Evolutionary conservation across 2,113 vertebrate species (phyloP).

Genomic region (Gyps fulvus): DNA sequence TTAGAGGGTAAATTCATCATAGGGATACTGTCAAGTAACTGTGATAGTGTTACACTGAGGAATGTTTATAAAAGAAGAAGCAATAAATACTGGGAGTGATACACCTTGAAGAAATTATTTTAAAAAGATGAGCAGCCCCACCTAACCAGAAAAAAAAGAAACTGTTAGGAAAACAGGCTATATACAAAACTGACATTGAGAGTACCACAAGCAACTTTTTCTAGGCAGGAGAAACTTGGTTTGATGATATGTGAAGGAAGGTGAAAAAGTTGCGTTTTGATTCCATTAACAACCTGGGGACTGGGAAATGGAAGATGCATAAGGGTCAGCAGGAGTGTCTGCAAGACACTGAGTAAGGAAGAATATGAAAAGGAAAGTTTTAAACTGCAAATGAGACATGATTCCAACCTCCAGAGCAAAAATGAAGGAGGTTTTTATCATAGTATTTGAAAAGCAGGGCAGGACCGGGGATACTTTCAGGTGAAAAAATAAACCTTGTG

Average conservation of each 20-base stretch:
- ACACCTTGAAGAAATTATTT: not conserved
- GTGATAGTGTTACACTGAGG: not conserved
- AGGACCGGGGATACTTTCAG: not conserved
- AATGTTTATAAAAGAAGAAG: not conserved
- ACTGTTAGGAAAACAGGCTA: not conserved
- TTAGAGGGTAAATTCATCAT: not conserved
- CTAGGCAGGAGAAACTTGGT: not conserved
- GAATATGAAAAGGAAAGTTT: not conserved
- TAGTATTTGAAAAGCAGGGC: not conserved
- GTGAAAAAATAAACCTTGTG: not conserved
- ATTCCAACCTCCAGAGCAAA: not conserved
- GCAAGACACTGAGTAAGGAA: not conserved
- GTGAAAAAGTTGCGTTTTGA: not conserved
- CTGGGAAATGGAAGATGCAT: not conserved
- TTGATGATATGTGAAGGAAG: not conserved
- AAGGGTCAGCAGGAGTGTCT: not conserved
- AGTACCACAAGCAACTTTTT: not conserved
- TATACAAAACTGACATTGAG: not conserved
- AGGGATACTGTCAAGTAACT: not conserved
- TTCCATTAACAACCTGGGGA: not conserved
- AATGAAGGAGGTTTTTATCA: not conserved
- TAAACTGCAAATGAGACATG: not conserved
- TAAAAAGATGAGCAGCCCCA: not conserved
- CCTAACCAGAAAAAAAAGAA: not conserved
- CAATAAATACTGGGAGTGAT: not conserved